phyloP scores from a whole-genome alignment of 2,797 vertebrate species.

The Pipistrellus pygmaeus region DNA sequence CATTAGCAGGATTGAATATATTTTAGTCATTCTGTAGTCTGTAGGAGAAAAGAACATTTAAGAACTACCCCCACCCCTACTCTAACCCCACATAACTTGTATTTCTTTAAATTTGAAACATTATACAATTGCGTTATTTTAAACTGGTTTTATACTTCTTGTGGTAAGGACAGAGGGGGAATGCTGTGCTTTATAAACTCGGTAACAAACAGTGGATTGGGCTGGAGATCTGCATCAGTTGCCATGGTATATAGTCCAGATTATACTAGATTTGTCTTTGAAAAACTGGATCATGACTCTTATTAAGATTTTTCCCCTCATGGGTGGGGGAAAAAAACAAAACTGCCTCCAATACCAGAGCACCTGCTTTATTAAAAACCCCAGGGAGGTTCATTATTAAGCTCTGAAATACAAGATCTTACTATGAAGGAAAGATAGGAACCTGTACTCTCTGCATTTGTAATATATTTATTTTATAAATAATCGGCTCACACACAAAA shows the following conservation, averaged over 20 bases:
- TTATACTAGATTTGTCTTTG: conserved; percentile 12
- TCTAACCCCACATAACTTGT: conserved; percentile 32
- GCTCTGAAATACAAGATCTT: conserved; percentile 69
- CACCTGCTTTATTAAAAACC: conserved; percentile 72
- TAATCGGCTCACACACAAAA: conserved; percentile 45
- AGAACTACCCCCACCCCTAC: conserved; percentile 45
- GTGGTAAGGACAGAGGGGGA: not conserved
- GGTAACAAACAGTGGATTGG: not conserved
- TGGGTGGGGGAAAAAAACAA: not conserved
- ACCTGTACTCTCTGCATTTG: conserved; percentile 59
- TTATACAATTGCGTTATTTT: conserved; percentile 53
- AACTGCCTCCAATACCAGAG: conserved; percentile 45
- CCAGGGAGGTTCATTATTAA: conserved; percentile 73
- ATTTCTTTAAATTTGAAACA: conserved; percentile 73
- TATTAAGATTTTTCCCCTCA: not conserved
- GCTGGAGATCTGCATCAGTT: conserved; percentile 23
- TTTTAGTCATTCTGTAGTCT: conserved; percentile 75
- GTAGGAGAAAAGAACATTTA: conserved; percentile 76
- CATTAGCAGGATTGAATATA: conserved; percentile 77
- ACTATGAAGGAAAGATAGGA: conserved; percentile 64
- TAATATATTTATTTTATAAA: conserved; percentile 66
- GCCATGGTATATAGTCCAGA: not conserved
- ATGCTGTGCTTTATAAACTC: conserved; percentile 54
- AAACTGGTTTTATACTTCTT: conserved; percentile 70
- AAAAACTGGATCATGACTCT: conserved; percentile 21